Percentiles rank a stretch among this genome's conserved stretches.
phyloP scores from a whole-genome alignment of 2,888 invertebrate species.

The Drosophila prolongata region DNA sequence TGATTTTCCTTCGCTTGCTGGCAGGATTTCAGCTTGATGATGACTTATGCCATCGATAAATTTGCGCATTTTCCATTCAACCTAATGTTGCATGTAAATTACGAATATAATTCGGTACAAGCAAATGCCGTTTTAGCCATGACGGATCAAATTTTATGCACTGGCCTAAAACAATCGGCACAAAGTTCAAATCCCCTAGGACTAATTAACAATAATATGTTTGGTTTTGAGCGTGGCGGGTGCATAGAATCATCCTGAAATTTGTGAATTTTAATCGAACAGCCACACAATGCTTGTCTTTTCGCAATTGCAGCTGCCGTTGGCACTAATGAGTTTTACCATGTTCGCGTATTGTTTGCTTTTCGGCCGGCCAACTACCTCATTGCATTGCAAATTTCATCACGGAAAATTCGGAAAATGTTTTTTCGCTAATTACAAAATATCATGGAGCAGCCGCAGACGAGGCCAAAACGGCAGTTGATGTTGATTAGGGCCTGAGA shows the following conservation, averaged over 20 bases:
- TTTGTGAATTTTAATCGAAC: constrained; percentile 10
- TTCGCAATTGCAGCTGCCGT: constrained; percentile 45
- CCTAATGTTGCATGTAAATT: constrained; percentile 41
- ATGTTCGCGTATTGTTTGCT: constrained; percentile 69
- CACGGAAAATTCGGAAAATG: constrained; percentile 42
- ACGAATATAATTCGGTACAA: constrained; percentile 19
- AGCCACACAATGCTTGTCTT: constrained; percentile 16
- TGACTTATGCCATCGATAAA: constrained; percentile 14
- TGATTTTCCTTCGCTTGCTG: constrained; percentile 1
- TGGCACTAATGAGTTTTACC: constrained; percentile 80
- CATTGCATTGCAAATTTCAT: constrained; percentile 50
- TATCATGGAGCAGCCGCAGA: constrained; percentile 46
- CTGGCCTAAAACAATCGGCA: constrained; percentile 16
- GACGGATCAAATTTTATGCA: constrained; percentile 12
- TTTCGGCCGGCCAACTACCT: constrained; percentile 25
- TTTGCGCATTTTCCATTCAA: constrained; percentile 4
- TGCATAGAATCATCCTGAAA: constrained; percentile 1
- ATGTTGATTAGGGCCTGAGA: constrained; percentile 59
- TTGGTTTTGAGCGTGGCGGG: constrained; percentile 20
- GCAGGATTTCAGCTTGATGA: not conserved
- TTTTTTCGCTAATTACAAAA: constrained; percentile 68
- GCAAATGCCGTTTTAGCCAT: not conserved
- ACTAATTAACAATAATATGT: constrained; percentile 57
- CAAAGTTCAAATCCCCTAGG: constrained; percentile 22
- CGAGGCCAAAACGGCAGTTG: constrained; percentile 52